Base-by-base conservation (phyloP, 2,888 invertebrate genomes). In the Agapostemon virescens region DNA sequence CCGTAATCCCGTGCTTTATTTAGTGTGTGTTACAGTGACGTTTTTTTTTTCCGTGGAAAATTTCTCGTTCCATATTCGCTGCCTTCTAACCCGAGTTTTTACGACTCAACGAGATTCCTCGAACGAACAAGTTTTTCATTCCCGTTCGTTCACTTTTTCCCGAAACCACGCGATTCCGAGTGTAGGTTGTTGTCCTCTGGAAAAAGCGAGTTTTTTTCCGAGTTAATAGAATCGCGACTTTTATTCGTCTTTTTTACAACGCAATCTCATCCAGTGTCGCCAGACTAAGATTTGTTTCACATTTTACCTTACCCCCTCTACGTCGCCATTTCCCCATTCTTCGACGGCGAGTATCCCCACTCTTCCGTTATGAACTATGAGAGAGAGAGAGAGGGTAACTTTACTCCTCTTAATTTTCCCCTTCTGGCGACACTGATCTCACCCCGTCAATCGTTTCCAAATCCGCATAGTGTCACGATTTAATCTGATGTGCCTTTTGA, bases 171-270 rank as follows among this genome's bases (percentile, higher is more conserved):
- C 71, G 85, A 88, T 79, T 87, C 89, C 84, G 86, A 81, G 83
- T 85, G 88, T 81, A 87, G 86, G 86, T 84, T 87, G 88, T 87
- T 89, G 85, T 87, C 86, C 81, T 89, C 90, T 90, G 90, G 83
- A 90, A 90, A 71, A 85, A 85, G 79, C 30, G 79, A 83, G 70
- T 69, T 74, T 78, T 83, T 69, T 69, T 64, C 77, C 84, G 74
- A 81, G 74, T 86, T 86, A 86, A 86, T 86, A 70, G 38, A 63
- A 69, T 26, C 77, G 52, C 61, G 55, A 58, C 30, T 80, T 13
- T 17, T 49, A 2, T 45, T 45, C 20, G 6, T 45, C 20, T 49
- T 40, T 26, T 40, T 11, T 67, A 26, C 17, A 6, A 67, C 74
- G 70, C 40, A 68, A 52, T 69, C 13, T 42, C 15, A 42, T 42